Conservation (phyloP, 2,797 vertebrate species). For the Tamandua tetradactyla region DNA sequence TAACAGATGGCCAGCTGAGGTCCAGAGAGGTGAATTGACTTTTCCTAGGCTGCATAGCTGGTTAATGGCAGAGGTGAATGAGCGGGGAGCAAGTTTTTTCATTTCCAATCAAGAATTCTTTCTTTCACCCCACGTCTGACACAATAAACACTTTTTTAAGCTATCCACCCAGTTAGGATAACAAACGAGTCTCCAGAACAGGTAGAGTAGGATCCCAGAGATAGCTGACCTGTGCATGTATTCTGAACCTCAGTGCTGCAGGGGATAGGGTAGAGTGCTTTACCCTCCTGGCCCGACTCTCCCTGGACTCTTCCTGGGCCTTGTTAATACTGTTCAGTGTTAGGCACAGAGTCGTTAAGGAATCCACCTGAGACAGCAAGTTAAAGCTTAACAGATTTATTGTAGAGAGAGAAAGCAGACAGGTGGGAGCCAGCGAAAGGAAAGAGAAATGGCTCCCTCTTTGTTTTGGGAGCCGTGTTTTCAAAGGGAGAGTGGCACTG, state of each 20-base stretch:
- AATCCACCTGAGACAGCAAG: too few relatives aligned
- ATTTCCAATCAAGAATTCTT: not conserved
- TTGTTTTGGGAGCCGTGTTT: too few relatives aligned
- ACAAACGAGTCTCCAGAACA: not conserved
- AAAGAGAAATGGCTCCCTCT: too few relatives aligned
- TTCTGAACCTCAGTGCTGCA: not conserved
- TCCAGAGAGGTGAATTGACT: not conserved
- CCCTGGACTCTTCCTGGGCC: not conserved
- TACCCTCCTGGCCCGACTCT: not conserved
- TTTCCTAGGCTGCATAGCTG: not conserved
- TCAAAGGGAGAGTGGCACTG: too few relatives aligned
- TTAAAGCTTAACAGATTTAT: too few relatives aligned
- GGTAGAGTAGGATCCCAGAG: not conserved
- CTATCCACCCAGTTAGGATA: not conserved
- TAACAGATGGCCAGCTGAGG: not conserved
- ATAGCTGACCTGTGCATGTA: not conserved
- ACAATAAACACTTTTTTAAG: not conserved
- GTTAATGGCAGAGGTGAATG: not conserved
- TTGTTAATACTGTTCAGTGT: too few relatives aligned
- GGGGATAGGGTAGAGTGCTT: too few relatives aligned
- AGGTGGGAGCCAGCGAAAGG: too few relatives aligned
- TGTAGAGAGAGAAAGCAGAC: too few relatives aligned
- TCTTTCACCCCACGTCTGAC: not conserved
- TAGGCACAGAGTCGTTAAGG: too few relatives aligned
- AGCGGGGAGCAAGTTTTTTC: not conserved